Conservation (phyloP, 2,797 vertebrate species). For the Gymnothorax reevesii region DNA sequence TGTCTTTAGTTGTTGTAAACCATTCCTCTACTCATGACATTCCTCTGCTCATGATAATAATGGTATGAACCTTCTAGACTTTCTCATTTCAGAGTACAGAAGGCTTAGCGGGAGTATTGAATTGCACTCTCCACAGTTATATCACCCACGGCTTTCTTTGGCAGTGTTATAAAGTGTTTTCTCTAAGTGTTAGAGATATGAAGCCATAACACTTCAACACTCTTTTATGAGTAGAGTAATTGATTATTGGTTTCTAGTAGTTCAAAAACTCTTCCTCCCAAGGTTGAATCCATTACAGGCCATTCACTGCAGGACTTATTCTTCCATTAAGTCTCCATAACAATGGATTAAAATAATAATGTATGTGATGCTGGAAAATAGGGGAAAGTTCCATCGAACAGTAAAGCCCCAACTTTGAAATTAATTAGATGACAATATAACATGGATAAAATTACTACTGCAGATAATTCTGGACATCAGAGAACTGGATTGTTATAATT, state of each 20-base stretch:
- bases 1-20: slow-evolving; percentile 45
- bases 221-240: slow-evolving; percentile 23
- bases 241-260: slow-evolving; percentile 26
- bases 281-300: background rate
- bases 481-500: background rate
- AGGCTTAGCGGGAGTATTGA: slow-evolving; percentile 56
- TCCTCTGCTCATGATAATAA: slow-evolving; percentile 56
- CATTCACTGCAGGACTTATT: slow-evolving; percentile 4
- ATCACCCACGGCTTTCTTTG: slow-evolving; percentile 41
- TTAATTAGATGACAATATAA: background rate
- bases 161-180: slow-evolving; percentile 52
- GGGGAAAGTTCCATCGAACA: background rate
- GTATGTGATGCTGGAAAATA: background rate
- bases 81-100: slow-evolving; percentile 52
- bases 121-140: slow-evolving; percentile 63
- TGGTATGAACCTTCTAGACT: slow-evolving; percentile 57
- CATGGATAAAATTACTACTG: background rate
- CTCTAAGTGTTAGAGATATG: slow-evolving; percentile 28
- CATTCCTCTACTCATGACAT: slow-evolving; percentile 54
- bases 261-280: background rate
- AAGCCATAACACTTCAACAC: slow-evolving; percentile 29
- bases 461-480: background rate
- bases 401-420: background rate
- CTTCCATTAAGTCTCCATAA: background rate
- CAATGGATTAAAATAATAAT: background rate